These are phyloP conservation scores for Bovichtus diacanthus DNA, from an alignment of 2,797 vertebrate genomes.

Conservation along the genomic window DNA sequence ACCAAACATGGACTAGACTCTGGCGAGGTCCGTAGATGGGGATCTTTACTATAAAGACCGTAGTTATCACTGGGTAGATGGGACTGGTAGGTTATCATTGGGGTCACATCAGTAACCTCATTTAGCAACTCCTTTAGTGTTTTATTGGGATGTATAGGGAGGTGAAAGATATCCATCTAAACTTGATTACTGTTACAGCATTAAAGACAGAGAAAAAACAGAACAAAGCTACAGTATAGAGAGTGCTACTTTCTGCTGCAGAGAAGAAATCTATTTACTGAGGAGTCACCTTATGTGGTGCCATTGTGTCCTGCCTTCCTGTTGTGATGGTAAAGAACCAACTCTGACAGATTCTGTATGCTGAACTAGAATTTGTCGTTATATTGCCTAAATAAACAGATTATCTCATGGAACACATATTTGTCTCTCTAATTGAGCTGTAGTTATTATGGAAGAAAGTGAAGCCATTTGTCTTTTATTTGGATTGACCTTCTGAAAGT, in stretches of 20 bases:
- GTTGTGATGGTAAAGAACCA: constrained; percentile 2
- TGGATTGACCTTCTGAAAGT: constrained; percentile 58
- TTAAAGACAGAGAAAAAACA: constrained; percentile 11
- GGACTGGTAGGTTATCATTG: constrained; percentile 31
- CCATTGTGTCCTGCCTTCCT: constrained; percentile 39
- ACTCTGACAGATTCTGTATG: not conserved
- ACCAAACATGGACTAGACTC: constrained; percentile 12
- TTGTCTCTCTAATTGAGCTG: constrained; percentile 59
- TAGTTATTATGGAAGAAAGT: constrained; percentile 34
- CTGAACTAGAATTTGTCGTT: constrained; percentile 26
- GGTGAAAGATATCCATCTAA: not conserved
- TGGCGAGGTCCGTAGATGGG: constrained; percentile 16
- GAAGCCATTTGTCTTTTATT: constrained; percentile 61
- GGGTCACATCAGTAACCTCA: constrained; percentile 34
- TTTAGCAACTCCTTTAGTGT: constrained; percentile 16
- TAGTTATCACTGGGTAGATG: constrained; percentile 27
- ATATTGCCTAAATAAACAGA: constrained; percentile 50
- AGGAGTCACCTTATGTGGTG: constrained; percentile 5
- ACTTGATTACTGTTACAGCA: not conserved
- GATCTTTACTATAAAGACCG: constrained; percentile 25
- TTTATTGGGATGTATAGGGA: constrained; percentile 9
- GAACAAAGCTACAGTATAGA: not conserved
- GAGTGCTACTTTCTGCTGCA: not conserved
- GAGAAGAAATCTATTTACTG: constrained; percentile 30
- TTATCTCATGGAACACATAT: constrained; percentile 41